Evolutionary conservation across 2,797 vertebrate species (phyloP).

Genomic region (Manis crassicaudata): DNA sequence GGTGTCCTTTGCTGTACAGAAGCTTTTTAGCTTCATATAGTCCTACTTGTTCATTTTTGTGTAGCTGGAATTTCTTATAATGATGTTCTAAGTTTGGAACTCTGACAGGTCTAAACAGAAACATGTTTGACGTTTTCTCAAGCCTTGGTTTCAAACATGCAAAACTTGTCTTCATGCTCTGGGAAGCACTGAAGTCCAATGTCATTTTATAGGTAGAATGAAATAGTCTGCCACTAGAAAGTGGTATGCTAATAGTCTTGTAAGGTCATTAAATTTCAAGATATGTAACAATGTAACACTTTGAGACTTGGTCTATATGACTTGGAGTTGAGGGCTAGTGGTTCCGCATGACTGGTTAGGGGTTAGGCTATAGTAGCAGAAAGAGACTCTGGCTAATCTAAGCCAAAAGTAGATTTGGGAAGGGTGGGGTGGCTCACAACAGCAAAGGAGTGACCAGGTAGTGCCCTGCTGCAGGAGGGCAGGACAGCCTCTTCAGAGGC

Average conservation of each 20-base stretch:
- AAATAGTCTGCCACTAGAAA: background rate
- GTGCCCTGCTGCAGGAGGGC: fast-evolving
- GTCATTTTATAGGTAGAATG: background rate
- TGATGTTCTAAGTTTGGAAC: background rate
- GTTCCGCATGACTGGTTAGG: background rate
- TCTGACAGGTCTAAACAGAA: background rate
- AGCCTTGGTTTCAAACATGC: slow-evolving; percentile 9
- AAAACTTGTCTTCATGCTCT: background rate
- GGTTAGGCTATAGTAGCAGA: background rate
- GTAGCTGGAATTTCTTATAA: background rate
- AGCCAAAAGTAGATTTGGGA: background rate
- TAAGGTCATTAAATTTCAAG: background rate
- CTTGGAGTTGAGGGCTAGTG: background rate
- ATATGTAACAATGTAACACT: background rate
- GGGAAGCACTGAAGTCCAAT: background rate
- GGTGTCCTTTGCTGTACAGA: no score
- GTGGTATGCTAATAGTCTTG: background rate
- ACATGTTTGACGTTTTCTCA: background rate
- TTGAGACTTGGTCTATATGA: background rate
- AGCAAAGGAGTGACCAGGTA: background rate
- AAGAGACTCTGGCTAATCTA: background rate
- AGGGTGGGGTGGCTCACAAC: background rate
- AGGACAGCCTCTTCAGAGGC: background rate
- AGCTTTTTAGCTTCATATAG: no score
- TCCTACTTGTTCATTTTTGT: no score